Evolutionary conservation across 1,140 invertebrate genomes (phyloP).

Genomic region (Cydia pomonella): DNA sequence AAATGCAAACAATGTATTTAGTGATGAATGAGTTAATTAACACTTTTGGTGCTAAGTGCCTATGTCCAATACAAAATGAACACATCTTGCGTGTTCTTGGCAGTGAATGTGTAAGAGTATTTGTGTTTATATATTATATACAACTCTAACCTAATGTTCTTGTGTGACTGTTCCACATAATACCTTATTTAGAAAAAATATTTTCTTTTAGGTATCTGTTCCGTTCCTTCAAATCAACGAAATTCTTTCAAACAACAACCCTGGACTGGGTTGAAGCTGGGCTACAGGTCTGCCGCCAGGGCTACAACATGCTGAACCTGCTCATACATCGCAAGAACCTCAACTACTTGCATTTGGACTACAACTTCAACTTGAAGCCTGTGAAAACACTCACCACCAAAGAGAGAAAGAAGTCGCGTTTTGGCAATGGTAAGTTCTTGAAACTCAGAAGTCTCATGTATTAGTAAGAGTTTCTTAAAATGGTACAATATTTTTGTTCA

Average conservation of each 20-base stretch:
- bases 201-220: constrained; percentile 88
- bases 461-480: background rate
- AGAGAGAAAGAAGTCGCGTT: constrained; percentile 99
- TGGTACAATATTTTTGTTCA: background rate
- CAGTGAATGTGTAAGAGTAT: no score
- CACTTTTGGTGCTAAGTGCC: no score
- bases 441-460: background rate
- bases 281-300: constrained; percentile 98
- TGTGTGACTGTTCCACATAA: background rate
- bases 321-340: constrained; percentile 99
- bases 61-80: no score
- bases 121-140: no score
- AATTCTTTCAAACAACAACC: constrained; percentile 99
- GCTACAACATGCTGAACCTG: constrained; percentile 99
- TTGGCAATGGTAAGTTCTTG: constrained; percentile 93
- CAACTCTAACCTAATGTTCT: no score
- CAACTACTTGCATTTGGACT: constrained; percentile 99
- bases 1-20: no score
- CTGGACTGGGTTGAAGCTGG: constrained; percentile 99
- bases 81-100: no score
- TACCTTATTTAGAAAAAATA: no score
- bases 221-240: constrained; percentile 99
- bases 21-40: no score
- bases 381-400: constrained; percentile 99
- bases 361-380: constrained; percentile 99